Conservation (phyloP, 2,113 vertebrate species). For the Probosciger aterrimus region DNA sequence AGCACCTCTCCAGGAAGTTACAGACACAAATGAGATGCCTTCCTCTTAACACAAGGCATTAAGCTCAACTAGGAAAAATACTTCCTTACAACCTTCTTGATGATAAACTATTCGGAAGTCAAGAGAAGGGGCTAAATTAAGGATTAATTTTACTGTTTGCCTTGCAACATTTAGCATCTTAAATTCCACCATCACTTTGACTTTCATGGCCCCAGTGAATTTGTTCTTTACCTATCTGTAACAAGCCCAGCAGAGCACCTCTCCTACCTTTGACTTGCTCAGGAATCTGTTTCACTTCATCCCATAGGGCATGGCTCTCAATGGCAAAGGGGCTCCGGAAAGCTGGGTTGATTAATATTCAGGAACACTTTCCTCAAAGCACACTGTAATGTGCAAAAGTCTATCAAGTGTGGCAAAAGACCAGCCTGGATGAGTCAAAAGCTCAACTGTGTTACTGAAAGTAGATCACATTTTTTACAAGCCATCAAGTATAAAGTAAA, state of each 20-base stretch:
- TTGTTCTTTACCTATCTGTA: background rate
- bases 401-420: conserved; percentile 10
- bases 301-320: background rate
- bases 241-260: background rate
- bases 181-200: background rate
- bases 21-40: background rate
- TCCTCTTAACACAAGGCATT: background rate
- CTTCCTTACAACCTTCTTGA: background rate
- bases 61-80: background rate
- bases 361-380: background rate
- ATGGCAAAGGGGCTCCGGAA: background rate
- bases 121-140: background rate
- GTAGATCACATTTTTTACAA: background rate
- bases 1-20: background rate
- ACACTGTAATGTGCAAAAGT: background rate
- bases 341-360: background rate
- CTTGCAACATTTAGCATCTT: background rate
- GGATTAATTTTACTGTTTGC: background rate
- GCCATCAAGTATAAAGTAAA: background rate
- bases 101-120: background rate
- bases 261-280: background rate
- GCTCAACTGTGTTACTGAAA: background rate
- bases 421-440: background rate
- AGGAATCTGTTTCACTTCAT: background rate
- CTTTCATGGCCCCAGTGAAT: background rate